A percentile compares a stretch with the other conserved stretches of the same genome.
Conservation (phyloP, 2,113 vertebrate species). For the Cichladusa arquata region DNA sequence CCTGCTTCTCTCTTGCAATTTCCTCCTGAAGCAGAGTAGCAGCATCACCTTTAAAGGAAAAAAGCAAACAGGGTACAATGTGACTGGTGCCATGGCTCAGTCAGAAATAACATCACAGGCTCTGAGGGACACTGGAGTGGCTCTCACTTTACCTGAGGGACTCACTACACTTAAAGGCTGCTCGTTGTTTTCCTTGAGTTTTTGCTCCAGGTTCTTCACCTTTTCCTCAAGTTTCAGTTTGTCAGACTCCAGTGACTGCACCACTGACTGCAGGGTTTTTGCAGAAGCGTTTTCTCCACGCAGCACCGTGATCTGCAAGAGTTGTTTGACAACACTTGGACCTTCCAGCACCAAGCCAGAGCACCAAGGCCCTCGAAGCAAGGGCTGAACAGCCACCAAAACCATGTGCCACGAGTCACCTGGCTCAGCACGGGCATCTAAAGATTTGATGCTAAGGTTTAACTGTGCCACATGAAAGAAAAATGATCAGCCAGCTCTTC, state of each 20-base stretch:
- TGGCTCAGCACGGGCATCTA: not conserved
- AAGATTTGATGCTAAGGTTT: not conserved
- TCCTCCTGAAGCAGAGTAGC: slow-evolving; percentile 81
- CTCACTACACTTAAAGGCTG: slow-evolving; percentile 52
- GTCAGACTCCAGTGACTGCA: slow-evolving; percentile 86
- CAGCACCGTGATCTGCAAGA: slow-evolving; percentile 79
- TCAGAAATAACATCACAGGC: fast-evolving
- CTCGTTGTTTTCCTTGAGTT: slow-evolving; percentile 74
- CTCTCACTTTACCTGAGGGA: slow-evolving; percentile 68
- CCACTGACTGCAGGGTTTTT: slow-evolving; percentile 80
- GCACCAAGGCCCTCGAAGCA: not conserved
- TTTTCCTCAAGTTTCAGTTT: slow-evolving; percentile 85
- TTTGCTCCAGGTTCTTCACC: slow-evolving; percentile 85
- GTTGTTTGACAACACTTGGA: not conserved
- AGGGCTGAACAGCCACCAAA: not conserved
- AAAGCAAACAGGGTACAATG: not conserved
- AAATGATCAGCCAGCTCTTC: not conserved
- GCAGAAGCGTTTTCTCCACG: slow-evolving; percentile 81
- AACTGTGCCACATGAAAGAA: not conserved
- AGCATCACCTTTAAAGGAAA: slow-evolving; percentile 75
- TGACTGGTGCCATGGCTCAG: not conserved
- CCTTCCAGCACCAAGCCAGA: not conserved
- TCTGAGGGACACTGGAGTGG: not conserved
- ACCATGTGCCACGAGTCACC: not conserved
- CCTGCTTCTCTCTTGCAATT: slow-evolving; percentile 86